Base-by-base conservation (phyloP, 2,113 vertebrate genomes). In the Hippocampus barbouri region DNA sequence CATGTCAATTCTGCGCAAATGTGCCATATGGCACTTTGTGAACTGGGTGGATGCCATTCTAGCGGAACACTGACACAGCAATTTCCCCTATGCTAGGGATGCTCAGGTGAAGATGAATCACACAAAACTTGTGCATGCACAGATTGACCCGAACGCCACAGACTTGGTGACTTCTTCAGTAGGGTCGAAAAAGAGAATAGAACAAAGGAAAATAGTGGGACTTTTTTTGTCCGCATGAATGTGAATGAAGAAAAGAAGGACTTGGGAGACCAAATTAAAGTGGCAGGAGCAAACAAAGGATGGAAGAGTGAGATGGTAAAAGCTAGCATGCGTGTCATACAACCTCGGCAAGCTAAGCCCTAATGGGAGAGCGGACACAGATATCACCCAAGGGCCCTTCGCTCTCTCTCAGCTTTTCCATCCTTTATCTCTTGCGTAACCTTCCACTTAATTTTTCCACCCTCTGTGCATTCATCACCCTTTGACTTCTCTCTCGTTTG, bases 321-420 rank as follows among this genome's bases (percentile, higher is more conserved):
- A 72, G 78, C 72, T 5, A 20, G 76, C 49, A 4, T 83, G 83
- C 27, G 21, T 73, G 72, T 69, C 66, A 27, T 14, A 12, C 87
- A 86, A 88, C 85, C 83, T 72, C 68, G 69, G 83, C 70, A 79
- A 81, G 81, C 53, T 54, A 77, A 72, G 85, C 73, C 72, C 75
- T 88, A 87, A 89, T 86, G 82, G 85, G 85, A 21, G 74, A 68
- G 75, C 74, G 71, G 83, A 84, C 74, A 79, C 73, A 78, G 82
- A 86, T 82, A 82, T 72, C 70, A 79, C 89, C 83, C 75, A 49
- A 72, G 82, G 89, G 83, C 80, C 74, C 76, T 53, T 71, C 38
- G 5, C 73, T 78, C 74, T 5, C 23, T 73, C 71, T 66, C 70
- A 65, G 51, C 43, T 60, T 79, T 66, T 81, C 66, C 75, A 79